These are phyloP conservation scores for Drosophila dunni DNA, from an alignment of 1,140 invertebrate genomes.

Conservation along the genomic window DNA sequence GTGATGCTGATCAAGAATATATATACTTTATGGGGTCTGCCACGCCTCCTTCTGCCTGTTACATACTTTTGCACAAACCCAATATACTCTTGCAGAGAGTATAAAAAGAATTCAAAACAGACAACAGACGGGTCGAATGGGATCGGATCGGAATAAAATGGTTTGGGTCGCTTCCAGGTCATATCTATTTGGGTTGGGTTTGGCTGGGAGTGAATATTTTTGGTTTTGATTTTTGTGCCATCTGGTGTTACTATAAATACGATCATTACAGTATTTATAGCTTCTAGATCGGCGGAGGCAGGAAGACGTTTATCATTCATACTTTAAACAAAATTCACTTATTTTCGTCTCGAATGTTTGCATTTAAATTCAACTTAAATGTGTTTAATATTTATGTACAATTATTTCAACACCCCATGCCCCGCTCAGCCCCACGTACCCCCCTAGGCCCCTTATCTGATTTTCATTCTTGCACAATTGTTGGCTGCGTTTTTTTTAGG, in stretches of 20 bases:
- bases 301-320: neutral
- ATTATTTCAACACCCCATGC: constrained; percentile 53
- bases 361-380: constrained; percentile 17
- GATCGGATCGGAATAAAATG: neutral
- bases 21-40: too few relatives aligned
- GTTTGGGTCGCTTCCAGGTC: constrained; percentile 11
- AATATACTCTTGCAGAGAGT: too few relatives aligned
- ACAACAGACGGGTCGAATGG: neutral
- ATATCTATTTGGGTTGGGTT: neutral
- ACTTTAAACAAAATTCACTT: constrained; percentile 6
- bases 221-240: constrained; percentile 20
- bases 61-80: too few relatives aligned
- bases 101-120: constrained; percentile 7
- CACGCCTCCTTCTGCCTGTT: too few relatives aligned
- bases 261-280: constrained; percentile 37
- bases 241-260: constrained; percentile 52
- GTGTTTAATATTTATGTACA: constrained; percentile 35
- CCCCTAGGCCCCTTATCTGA: neutral
- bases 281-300: neutral
- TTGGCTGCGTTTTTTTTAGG: constrained; percentile 44
- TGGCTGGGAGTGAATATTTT: neutral
- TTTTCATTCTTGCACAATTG: constrained; percentile 50
- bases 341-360: neutral
- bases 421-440: neutral
- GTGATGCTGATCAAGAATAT: too few relatives aligned